These are phyloP conservation scores for Autographa pulchrina DNA, from an alignment of 2,888 invertebrate species.

Conservation along the genomic window DNA sequence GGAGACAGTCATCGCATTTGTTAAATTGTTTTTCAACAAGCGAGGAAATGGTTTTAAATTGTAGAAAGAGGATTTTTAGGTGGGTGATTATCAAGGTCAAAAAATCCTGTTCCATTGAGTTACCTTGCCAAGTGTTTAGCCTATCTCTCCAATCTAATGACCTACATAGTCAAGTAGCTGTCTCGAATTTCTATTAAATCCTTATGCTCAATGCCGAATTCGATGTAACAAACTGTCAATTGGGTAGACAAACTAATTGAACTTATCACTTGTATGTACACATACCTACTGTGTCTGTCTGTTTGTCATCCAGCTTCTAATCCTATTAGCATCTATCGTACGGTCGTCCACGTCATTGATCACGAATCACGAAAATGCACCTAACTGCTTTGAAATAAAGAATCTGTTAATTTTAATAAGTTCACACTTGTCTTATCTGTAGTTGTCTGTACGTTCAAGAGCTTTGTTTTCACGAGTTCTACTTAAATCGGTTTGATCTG, in stretches of 20 bases:
- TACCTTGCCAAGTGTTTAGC: not conserved
- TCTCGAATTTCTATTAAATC: constrained; percentile 20
- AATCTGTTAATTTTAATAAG: not conserved
- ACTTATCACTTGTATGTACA: constrained; percentile 14
- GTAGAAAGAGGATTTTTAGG: too few relatives aligned
- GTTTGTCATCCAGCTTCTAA: constrained; percentile 40
- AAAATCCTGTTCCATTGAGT: not conserved
- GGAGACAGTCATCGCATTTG: too few relatives aligned
- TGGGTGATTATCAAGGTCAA: too few relatives aligned
- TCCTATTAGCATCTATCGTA: constrained; percentile 39
- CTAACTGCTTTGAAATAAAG: not conserved
- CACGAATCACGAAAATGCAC: not conserved
- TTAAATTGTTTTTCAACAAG: too few relatives aligned
- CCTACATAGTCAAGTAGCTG: not conserved
- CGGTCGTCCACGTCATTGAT: not conserved
- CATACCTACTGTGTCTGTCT: constrained; percentile 14
- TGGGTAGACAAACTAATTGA: constrained; percentile 30
- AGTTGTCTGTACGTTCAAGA: not conserved
- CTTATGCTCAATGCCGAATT: constrained; percentile 19
- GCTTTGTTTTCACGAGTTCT: not conserved
- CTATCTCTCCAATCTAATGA: constrained; percentile 8
- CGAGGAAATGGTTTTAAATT: too few relatives aligned
- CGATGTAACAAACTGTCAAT: constrained; percentile 23
- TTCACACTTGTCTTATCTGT: not conserved
- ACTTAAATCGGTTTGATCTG: not conserved